These are phyloP conservation scores for Dermatemys mawii DNA, from an alignment of 2,113 vertebrate genomes.

Conservation along the genomic window DNA sequence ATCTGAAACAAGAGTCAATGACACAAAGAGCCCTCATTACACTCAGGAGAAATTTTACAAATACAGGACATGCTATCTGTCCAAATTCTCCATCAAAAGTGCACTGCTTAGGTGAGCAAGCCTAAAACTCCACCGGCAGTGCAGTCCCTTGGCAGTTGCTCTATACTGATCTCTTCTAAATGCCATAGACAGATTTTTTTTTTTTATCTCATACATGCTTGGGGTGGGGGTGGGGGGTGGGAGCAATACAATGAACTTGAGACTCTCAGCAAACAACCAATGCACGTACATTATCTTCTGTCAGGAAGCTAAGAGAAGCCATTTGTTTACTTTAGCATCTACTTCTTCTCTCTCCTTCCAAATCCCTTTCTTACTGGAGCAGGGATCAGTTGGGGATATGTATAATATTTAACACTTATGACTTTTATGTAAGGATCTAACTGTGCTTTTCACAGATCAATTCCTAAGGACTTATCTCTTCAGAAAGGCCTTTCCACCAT, in stretches of 20 bases:
- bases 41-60: background rate
- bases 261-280: rapidly evolving
- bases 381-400: background rate
- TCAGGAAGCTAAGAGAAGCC: background rate
- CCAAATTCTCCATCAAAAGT: background rate
- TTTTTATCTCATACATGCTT: background rate
- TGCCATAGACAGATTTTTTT: background rate
- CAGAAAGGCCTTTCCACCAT: background rate
- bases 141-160: background rate
- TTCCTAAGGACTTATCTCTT: background rate
- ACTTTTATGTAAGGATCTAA: background rate
- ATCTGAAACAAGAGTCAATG: background rate
- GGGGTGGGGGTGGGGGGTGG: rapidly evolving
- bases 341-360: background rate
- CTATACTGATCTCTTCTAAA: background rate
- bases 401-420: background rate
- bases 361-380: background rate
- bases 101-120: background rate
- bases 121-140: background rate
- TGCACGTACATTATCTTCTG: background rate
- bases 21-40: background rate
- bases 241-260: background rate
- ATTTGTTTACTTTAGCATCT: background rate
- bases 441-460: background rate
- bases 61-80: background rate